These are phyloP conservation scores for Tachina grossa DNA, from an alignment of 2,888 invertebrate species.

Conservation along the genomic window DNA sequence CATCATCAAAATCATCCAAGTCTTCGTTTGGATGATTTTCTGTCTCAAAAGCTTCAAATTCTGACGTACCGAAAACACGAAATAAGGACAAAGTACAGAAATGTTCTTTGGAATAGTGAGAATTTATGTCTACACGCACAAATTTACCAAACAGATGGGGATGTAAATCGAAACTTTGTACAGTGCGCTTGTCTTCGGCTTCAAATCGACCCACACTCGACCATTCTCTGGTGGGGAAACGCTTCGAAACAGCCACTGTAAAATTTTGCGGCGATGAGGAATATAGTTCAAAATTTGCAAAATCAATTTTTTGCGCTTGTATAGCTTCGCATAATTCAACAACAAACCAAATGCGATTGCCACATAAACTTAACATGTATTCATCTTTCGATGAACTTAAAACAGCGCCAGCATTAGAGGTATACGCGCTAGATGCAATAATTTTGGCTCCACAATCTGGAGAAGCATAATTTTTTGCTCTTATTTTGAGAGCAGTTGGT, in stretches of 20 bases:
- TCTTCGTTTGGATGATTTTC: constrained; percentile 89
- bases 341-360: constrained; percentile 96
- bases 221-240: constrained; percentile 97
- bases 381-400: constrained; percentile 96
- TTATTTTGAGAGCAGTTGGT: constrained; percentile 85
- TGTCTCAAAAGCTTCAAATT: constrained; percentile 94
- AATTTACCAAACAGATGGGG: constrained; percentile 94
- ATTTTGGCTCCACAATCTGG: constrained; percentile 99
- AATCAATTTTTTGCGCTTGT: constrained; percentile 95
- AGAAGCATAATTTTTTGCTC: constrained; percentile 97
- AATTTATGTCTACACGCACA: constrained; percentile 94
- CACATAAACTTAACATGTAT: constrained; percentile 98
- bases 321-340: constrained; percentile 99
- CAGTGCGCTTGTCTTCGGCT: constrained; percentile 92
- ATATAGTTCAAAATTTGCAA: constrained; percentile 99
- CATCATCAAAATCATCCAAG: constrained; percentile 88
- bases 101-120: constrained; percentile 98
- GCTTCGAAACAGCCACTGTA: constrained; percentile 92
- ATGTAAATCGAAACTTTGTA: constrained; percentile 92
- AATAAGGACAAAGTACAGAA: constrained; percentile 99
- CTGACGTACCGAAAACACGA: constrained; percentile 95
- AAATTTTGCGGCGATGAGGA: constrained; percentile 98
- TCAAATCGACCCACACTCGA: constrained; percentile 92
- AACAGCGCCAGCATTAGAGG: constrained; percentile 92
- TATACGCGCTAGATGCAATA: constrained; percentile 95